Evolutionary conservation across 2,113 vertebrate genomes (phyloP).

Genomic region (Agelaius tricolor): DNA sequence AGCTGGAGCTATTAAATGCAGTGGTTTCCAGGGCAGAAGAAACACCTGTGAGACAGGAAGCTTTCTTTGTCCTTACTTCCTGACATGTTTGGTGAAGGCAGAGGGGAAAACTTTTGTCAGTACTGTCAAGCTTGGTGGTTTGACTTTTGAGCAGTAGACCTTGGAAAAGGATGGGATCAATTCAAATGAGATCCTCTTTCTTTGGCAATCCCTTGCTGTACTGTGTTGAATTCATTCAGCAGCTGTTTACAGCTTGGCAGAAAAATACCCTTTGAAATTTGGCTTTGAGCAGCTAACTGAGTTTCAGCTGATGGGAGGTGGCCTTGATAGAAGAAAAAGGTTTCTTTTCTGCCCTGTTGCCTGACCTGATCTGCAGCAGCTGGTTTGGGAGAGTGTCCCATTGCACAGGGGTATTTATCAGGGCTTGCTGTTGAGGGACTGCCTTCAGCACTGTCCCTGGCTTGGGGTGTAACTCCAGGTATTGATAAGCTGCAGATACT

Average conservation of each 20-base stretch:
- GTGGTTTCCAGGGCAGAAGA: neutral
- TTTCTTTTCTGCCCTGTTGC: neutral
- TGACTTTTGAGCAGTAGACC: neutral
- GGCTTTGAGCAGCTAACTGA: neutral
- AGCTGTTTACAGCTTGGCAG: neutral
- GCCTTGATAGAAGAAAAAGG: neutral
- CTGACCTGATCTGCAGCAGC: neutral
- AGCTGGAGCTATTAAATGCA: neutral
- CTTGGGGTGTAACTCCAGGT: neutral
- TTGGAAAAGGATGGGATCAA: neutral
- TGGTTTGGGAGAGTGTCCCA: neutral
- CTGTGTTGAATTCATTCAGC: neutral
- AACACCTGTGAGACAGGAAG: neutral
- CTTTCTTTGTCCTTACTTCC: neutral
- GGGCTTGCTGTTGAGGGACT: neutral
- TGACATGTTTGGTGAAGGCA: neutral
- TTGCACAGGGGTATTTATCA: neutral
- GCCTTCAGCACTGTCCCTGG: neutral
- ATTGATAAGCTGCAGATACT: neutral
- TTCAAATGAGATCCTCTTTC: neutral
- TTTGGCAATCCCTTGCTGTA: neutral
- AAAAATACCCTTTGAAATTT: neutral
- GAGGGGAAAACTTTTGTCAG: neutral
- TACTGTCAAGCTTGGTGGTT: neutral
- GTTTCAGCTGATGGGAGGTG: neutral